These are phyloP conservation scores for Nasonia longicornis DNA, from an alignment of 1,140 invertebrate genomes.

Conservation along the genomic window DNA sequence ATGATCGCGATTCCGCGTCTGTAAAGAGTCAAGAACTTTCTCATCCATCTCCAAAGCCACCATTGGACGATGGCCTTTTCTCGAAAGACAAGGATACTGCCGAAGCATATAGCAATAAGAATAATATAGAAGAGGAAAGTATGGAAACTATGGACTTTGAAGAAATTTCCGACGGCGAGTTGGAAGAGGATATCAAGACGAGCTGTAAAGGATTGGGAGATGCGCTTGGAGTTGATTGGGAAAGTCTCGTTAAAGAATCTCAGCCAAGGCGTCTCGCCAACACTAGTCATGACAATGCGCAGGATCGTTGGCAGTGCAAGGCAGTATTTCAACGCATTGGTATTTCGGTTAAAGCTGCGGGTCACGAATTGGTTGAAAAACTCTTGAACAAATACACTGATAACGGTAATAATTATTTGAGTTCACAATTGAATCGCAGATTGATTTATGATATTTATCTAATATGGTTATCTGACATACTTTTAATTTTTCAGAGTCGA, in stretches of 20 bases:
- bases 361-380: constrained; percentile 74
- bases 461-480: background rate
- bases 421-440: background rate
- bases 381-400: constrained; percentile 71
- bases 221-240: constrained; percentile 92
- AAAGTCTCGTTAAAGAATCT: constrained; percentile 85
- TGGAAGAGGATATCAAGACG: constrained; percentile 80
- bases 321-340: constrained; percentile 79
- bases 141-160: constrained; percentile 86
- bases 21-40: constrained; percentile 53
- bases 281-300: constrained; percentile 70
- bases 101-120: constrained; percentile 52
- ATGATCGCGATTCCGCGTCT: constrained; percentile 49
- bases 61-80: constrained; percentile 51
- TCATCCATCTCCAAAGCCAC: constrained; percentile 51
- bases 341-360: constrained; percentile 78
- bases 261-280: constrained; percentile 68
- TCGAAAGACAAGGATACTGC: constrained; percentile 55
- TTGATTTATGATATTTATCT: constrained; percentile 16
- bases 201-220: constrained; percentile 82
- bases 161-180: constrained; percentile 89
- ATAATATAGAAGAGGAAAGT: constrained; percentile 75
- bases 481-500: constrained; percentile 49
- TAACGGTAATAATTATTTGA: constrained; percentile 55
- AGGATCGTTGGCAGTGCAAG: constrained; percentile 82